phyloP scores from a whole-genome alignment of 2,888 invertebrate genomes.

The Acanthosepion pharaonis region DNA sequence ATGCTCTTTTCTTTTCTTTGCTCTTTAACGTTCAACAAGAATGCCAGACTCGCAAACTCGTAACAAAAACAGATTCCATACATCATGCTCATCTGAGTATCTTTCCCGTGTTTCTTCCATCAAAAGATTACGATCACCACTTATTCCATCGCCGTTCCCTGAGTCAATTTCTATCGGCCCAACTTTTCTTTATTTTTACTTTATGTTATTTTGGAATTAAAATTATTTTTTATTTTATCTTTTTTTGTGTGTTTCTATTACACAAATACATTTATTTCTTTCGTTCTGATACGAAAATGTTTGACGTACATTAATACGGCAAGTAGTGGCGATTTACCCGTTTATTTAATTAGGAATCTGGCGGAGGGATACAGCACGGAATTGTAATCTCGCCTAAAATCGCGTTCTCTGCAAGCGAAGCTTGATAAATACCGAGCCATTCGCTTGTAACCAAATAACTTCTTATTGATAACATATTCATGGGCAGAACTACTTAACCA shows the following conservation, averaged over 20 bases:
- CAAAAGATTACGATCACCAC: neutral
- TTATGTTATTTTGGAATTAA: neutral
- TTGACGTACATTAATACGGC: conserved; percentile 15
- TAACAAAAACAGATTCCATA: neutral
- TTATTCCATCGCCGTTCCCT: neutral
- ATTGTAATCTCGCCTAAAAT: neutral
- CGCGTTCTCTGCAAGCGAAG: neutral
- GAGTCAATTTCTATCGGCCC: neutral
- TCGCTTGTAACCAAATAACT: neutral
- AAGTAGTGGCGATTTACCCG: neutral
- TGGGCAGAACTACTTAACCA: neutral
- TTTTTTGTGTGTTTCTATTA: conserved; percentile 11
- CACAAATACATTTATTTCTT: conserved; percentile 15
- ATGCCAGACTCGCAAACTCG: no score
- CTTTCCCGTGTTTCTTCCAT: neutral
- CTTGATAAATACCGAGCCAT: neutral
- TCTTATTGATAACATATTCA: neutral
- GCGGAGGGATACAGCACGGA: neutral
- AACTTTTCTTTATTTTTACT: neutral
- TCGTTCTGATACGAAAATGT: neutral
- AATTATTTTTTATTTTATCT: neutral
- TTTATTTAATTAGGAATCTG: neutral
- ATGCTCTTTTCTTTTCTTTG: no score
- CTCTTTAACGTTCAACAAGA: no score
- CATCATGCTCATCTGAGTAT: neutral